Evolutionary conservation across 2,113 vertebrate species (phyloP), one percentile per base, ranked within the genome.

Genomic region (Peromyscus leucopus): DNA sequence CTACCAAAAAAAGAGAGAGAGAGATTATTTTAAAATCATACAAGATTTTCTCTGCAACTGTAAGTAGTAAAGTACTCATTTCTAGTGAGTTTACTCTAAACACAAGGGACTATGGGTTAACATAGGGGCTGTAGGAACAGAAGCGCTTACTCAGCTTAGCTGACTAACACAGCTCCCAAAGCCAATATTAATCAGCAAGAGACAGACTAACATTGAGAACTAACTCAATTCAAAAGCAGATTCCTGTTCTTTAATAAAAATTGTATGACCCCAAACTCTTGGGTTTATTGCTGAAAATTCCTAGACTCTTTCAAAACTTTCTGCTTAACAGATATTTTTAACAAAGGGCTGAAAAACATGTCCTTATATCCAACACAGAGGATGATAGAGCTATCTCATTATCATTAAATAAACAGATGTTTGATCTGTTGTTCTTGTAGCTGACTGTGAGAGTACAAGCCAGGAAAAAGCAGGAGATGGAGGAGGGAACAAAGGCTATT

Each of bases 171-270:
- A 80, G 36, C 75, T 93, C 90, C 93, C 31, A 96, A 91, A 36
- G 12, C 65, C 95, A 96, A 78, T 72, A 94, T 89, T 72, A 93
- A 89, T 79, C 95, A 98, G 55, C 85, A 95, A 83, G 84, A 98
- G 76, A 92, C 91, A 96, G 61, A 87, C 89, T 90, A 90, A 96
- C 86, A 93, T 95, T 97, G 95, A 83, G 85, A 89, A 95, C 36
- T 82, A 78, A 84, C 57, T 97, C 61, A 83, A 48, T 88, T 46
- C 87, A 98, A 59, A 97, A 75, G 16, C 83, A 97, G 80, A 69
- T 83, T 24, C 55, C 36, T 95, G 74, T 87, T 71, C 95, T 91
- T 97, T 79, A 95, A 95, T 96, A 63, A 19, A 87, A 46, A 95
- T 96, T 90, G 33, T 31, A 61, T 71, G 51, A 55, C 76, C 16